A percentile compares a stretch with the other conserved stretches of the same genome.
These are phyloP conservation scores for Lamprologus sp. DNA, from an alignment of 2,113 vertebrate species.

Conservation along the genomic window DNA sequence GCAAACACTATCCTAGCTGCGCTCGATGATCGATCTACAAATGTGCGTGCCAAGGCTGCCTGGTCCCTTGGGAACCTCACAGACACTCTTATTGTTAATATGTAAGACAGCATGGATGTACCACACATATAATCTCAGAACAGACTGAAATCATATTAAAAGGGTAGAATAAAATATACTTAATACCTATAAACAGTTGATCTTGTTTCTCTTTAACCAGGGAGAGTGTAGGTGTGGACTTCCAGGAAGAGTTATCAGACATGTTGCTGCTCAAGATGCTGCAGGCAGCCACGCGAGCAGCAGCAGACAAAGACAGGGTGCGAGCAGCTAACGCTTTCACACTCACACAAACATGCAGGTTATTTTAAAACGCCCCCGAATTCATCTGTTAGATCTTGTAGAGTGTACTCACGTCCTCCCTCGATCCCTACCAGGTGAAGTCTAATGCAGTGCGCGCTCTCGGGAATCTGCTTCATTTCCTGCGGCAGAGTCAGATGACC, in stretches of 20 bases:
- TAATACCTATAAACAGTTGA: neutral
- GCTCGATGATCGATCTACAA: constrained; percentile 84
- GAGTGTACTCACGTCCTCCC: neutral
- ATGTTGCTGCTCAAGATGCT: constrained; percentile 90
- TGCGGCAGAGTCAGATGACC: constrained; percentile 78
- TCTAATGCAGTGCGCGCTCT: constrained; percentile 88
- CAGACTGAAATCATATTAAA: neutral
- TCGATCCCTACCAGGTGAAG: constrained; percentile 77
- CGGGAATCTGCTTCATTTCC: constrained; percentile 92
- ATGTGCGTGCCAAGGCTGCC: constrained; percentile 90
- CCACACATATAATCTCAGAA: neutral
- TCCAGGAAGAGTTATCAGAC: constrained; percentile 91
- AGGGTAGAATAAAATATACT: neutral
- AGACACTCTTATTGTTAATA: constrained; percentile 89
- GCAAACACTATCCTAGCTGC: constrained; percentile 86
- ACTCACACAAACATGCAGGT: neutral
- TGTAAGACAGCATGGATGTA: constrained; percentile 68
- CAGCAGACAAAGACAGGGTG: constrained; percentile 92
- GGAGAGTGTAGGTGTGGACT: constrained; percentile 79
- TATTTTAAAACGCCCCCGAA: neutral
- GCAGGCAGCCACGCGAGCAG: constrained; percentile 79
- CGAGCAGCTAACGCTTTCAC: neutral
- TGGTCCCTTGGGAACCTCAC: constrained; percentile 97
- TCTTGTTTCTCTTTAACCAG: constrained; percentile 53
- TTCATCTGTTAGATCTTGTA: neutral